Evolutionary conservation across 2,888 invertebrate species (phyloP).

Genomic region (Nomada hirtipes): DNA sequence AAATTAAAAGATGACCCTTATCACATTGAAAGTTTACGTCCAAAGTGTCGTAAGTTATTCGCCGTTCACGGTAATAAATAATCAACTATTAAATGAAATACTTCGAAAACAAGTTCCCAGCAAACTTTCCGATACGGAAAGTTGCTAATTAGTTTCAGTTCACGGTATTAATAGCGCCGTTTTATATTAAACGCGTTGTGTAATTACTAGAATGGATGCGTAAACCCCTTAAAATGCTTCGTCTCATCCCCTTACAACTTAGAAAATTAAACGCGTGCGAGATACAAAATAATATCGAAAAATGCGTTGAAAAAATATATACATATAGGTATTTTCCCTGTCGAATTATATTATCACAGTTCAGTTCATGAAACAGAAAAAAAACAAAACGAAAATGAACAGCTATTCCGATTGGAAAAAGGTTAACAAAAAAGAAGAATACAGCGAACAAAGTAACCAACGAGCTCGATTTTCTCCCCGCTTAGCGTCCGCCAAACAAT

Average conservation of each 20-base stretch:
- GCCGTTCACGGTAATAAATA: not conserved
- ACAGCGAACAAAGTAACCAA: not conserved
- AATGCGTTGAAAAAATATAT: no score
- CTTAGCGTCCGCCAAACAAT: not conserved
- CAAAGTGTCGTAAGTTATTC: not conserved
- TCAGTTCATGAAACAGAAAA: no score
- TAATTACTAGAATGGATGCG: not conserved
- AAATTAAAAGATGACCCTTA: not conserved
- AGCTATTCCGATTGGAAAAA: no score
- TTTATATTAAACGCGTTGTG: not conserved
- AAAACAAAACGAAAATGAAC: not conserved
- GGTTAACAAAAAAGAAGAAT: no score
- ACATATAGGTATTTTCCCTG: no score
- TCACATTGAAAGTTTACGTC: not conserved
- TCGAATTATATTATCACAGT: no score
- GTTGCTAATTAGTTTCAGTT: constrained; percentile 11
- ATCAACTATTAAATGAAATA: not conserved
- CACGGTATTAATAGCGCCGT: not conserved
- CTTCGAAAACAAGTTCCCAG: constrained; percentile 1
- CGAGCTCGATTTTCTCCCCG: not conserved
- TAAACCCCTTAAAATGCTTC: not conserved
- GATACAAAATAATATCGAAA: no score
- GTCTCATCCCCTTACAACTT: not conserved
- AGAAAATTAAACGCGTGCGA: not conserved
- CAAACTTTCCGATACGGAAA: constrained; percentile 1